Percentiles rank a stretch among this genome's conserved stretches.
Evolutionary conservation across 2,888 invertebrate species (phyloP).

Genomic region (Orthonychiurus folsomi): DNA sequence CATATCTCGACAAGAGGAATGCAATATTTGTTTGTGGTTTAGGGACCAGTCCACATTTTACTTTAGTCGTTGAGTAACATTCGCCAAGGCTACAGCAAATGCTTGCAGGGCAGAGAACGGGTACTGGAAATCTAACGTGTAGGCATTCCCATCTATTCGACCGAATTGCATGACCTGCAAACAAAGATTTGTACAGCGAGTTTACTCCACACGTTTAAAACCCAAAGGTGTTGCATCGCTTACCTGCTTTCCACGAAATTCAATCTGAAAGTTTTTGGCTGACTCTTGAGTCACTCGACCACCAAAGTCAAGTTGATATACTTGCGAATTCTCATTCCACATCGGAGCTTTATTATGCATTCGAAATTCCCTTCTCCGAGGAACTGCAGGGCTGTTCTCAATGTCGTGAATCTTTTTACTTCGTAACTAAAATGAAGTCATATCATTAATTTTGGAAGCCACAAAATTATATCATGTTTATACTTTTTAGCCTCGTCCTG

Average conservation of each 20-base stretch:
- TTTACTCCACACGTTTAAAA: too few relatives aligned
- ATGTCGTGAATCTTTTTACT: conserved; percentile 50
- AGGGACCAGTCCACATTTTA: too few relatives aligned
- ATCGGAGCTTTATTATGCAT: conserved; percentile 97
- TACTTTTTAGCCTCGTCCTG: background rate
- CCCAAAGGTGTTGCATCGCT: too few relatives aligned
- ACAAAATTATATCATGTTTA: conserved; percentile 7
- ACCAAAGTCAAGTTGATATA: conserved; percentile 97
- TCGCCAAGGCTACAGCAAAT: conserved; percentile 94
- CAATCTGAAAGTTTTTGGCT: conserved; percentile 98
- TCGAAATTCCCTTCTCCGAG: conserved; percentile 64
- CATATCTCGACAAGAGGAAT: too few relatives aligned
- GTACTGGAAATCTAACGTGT: conserved; percentile 96
- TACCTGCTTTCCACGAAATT: conserved; percentile 91
- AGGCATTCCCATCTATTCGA: conserved; percentile 94
- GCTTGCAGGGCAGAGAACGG: conserved; percentile 98
- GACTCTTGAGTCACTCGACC: conserved; percentile 98
- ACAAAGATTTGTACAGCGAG: background rate
- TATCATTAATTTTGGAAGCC: conserved; percentile 6
- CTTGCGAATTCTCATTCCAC: conserved; percentile 99
- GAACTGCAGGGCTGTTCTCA: conserved; percentile 38
- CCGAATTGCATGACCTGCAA: conserved; percentile 98
- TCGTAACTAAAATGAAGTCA: conserved; percentile 54
- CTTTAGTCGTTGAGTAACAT: conserved; percentile 89
- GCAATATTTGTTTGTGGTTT: too few relatives aligned